These are phyloP conservation scores for Hydriomena furcata DNA, from an alignment of 2,888 invertebrate genomes.

Conservation along the genomic window DNA sequence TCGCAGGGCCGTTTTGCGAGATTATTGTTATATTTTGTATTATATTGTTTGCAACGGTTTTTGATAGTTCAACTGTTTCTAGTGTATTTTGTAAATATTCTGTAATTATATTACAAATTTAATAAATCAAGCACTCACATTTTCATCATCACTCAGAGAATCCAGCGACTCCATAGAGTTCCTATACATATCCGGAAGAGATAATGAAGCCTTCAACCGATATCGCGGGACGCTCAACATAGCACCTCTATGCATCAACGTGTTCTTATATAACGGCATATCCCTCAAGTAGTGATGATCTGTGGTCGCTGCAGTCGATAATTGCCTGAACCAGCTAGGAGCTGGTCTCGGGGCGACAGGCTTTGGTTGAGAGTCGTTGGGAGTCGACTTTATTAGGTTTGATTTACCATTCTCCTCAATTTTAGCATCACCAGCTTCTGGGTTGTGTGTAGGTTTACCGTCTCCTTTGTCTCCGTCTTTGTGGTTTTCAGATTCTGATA, in stretches of 20 bases:
- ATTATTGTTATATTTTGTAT: no score
- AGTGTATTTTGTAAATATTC: no score
- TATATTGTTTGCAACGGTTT: no score
- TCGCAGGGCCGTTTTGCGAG: no score
- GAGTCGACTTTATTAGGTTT: conserved; percentile 32
- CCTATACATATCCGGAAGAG: conserved; percentile 94
- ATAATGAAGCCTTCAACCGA: conserved; percentile 90
- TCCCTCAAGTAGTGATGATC: conserved; percentile 88
- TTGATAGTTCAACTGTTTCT: no score
- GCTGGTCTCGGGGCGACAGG: conserved; percentile 30
- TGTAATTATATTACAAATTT: no score
- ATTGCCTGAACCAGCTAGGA: conserved; percentile 72
- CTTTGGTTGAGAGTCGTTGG: conserved; percentile 30
- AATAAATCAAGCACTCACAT: conserved; percentile 81
- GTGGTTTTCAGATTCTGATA: conserved; percentile 28
- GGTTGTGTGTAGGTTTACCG: conserved; percentile 26
- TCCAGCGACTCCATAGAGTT: conserved; percentile 91
- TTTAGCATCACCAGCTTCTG: conserved; percentile 28
- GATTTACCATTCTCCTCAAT: background rate
- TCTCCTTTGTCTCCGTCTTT: conserved; percentile 7
- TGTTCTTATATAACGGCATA: conserved; percentile 89
- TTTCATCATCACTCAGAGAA: conserved; percentile 84
- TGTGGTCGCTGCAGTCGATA: conserved; percentile 57
- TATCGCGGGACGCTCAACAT: conserved; percentile 92
- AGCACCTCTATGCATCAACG: conserved; percentile 92